phyloP scores from a whole-genome alignment of 2,797 vertebrate genomes.

The Coluber constrictor region DNA sequence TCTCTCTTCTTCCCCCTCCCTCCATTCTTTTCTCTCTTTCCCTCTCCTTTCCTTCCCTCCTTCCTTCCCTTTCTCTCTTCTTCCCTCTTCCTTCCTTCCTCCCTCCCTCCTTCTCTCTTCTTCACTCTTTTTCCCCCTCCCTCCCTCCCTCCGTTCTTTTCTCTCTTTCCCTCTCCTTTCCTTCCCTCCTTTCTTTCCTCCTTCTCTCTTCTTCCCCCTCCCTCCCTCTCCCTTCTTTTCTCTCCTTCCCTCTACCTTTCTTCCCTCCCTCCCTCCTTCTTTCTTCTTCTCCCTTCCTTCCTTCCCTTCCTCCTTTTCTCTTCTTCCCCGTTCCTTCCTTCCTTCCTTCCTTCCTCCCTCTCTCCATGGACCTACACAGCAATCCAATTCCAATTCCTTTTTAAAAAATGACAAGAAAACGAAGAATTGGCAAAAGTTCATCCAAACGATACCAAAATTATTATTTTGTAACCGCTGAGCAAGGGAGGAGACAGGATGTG shows the following conservation, averaged over 20 bases:
- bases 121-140: too few species aligned
- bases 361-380: not conserved
- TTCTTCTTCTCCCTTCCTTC: too few species aligned
- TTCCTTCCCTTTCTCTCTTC: too few species aligned
- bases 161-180: not conserved
- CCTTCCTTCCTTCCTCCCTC: not conserved
- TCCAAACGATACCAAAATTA: slow-evolving; percentile 64
- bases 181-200: too few species aligned
- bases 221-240: too few species aligned
- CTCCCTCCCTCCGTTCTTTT: too few species aligned
- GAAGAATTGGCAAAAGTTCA: slow-evolving; percentile 32
- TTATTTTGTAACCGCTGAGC: slow-evolving; percentile 50
- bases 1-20: too few species aligned
- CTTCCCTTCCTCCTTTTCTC: too few species aligned
- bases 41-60: too few species aligned
- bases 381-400: slow-evolving; percentile 16
- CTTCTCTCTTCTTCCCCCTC: not conserved
- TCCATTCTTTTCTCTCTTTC: not conserved
- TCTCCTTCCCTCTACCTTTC: not conserved
- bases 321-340: not conserved
- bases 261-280: not conserved
- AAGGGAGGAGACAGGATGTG: slow-evolving; percentile 59
- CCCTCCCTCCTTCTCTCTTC: too few species aligned
- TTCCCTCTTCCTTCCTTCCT: too few species aligned
- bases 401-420: slow-evolving; percentile 42